Evolutionary conservation across 2,797 vertebrate genomes (phyloP).

Genomic region (Coendou prehensilis): DNA sequence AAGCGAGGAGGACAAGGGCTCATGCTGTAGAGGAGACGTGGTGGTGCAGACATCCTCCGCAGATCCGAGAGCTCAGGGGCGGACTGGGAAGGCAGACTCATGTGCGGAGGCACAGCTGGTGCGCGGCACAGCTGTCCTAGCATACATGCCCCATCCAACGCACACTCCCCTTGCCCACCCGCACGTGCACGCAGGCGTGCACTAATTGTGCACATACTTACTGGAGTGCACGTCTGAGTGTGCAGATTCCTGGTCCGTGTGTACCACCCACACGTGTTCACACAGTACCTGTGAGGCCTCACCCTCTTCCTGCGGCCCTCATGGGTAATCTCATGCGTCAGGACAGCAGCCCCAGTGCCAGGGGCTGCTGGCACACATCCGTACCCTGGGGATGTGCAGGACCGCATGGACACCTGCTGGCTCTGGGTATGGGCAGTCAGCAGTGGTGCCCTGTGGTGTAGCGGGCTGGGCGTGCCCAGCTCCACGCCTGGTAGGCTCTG

Average conservation of each 20-base stretch:
- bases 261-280: background rate
- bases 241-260: rapidly evolving
- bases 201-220: rapidly evolving
- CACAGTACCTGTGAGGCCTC: background rate
- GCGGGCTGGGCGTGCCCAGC: background rate
- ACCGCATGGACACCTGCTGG: background rate
- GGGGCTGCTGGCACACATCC: background rate
- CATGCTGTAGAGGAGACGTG: background rate
- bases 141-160: rapidly evolving
- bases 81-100: rapidly evolving
- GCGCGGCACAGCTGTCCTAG: background rate
- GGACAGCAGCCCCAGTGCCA: background rate
- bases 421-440: background rate
- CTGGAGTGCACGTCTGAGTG: background rate
- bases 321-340: rapidly evolving
- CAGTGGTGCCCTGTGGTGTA: background rate
- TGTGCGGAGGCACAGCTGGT: background rate
- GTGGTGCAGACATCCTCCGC: background rate
- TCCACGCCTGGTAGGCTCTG: background rate
- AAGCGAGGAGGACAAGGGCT: background rate
- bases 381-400: background rate
- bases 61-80: background rate
- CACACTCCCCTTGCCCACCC: background rate
- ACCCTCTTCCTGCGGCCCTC: background rate
- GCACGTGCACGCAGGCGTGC: rapidly evolving